Evolutionary conservation across 2,888 invertebrate species (phyloP), one percentile per base, ranked within the genome.

Genomic region (Drosophila sordidula): DNA sequence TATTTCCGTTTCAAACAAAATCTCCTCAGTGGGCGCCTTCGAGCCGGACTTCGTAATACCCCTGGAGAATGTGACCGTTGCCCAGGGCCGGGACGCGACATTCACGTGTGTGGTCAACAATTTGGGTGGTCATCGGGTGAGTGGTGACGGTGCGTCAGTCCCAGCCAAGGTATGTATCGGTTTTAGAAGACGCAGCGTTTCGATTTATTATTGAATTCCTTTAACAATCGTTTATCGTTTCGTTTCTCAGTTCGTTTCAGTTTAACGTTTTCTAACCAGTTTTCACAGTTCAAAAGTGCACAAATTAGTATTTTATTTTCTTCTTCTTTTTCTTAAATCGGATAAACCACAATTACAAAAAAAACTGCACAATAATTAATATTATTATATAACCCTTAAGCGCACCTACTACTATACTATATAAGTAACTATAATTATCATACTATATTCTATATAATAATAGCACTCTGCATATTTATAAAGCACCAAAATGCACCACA

Each of bases 141-240:
- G 97, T 97, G 96, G 96, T 94, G 96, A 96, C 94, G 83, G 89
- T 89, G 80, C 91, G 86, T 94, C 95, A 94, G 94, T 95, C 94
- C 95, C 95, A 92, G 95, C 95, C 94, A 95, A 96, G 96, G 96
- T 96, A 96, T 95, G 96, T 96, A 96, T 95, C 94, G 91, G 92
- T 92, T 92, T 79, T 81, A 22, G 18, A 63, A 61, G 74, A 75
- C 78, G 82, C 87, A 87, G 84, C 87, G 75, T 84, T 83, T 70
- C 62, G 41, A 72, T 68, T 71, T 68, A 47, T 61, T 5, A 41
- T 34, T 34, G 12, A 34, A 34, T 34, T 34, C 11, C 12, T 34
- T 34, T 22, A 29, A 34, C 36, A 54, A 45, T 22, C 25, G 18
- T 42, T 61, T 54, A 16, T 14, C 42, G 49, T 39, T 47, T 54